Conservation (phyloP, 1,140 invertebrate species). For the Bombyx mandarina region DNA sequence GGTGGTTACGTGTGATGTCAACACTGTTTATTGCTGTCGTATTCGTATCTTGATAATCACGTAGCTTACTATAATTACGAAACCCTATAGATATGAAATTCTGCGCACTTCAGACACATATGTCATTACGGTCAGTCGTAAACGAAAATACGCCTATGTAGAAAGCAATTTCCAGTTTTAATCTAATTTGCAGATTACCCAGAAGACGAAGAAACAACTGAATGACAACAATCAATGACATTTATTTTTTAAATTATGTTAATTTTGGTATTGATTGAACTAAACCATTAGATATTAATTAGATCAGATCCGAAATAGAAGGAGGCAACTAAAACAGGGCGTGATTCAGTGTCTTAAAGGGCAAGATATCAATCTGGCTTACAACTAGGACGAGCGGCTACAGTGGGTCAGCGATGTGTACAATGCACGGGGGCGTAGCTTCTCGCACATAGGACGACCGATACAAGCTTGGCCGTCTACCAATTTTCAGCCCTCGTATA, state of each 20-base stretch:
- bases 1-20: slow-evolving; percentile 38
- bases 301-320: slow-evolving; percentile 3
- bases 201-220: too few species aligned
- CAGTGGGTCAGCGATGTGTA: slow-evolving; percentile 39
- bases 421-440: slow-evolving; percentile 27
- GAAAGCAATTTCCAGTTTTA: too few species aligned
- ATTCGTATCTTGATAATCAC: neutral
- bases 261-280: too few species aligned
- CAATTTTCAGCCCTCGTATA: slow-evolving; percentile 9
- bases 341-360: slow-evolving; percentile 44
- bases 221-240: too few species aligned
- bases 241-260: too few species aligned
- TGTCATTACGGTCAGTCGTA: too few species aligned
- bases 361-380: slow-evolving; percentile 18
- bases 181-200: too few species aligned
- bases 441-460: slow-evolving; percentile 19
- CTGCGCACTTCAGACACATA: too few species aligned
- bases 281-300: neutral
- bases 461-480: slow-evolving; percentile 25
- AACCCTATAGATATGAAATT: too few species aligned
- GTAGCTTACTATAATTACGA: too few species aligned
- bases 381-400: slow-evolving; percentile 43
- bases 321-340: slow-evolving; percentile 18
- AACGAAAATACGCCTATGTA: too few species aligned
- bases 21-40: slow-evolving; percentile 20